Conservation (phyloP, 2,888 invertebrate genomes). For the Antitype chi region DNA sequence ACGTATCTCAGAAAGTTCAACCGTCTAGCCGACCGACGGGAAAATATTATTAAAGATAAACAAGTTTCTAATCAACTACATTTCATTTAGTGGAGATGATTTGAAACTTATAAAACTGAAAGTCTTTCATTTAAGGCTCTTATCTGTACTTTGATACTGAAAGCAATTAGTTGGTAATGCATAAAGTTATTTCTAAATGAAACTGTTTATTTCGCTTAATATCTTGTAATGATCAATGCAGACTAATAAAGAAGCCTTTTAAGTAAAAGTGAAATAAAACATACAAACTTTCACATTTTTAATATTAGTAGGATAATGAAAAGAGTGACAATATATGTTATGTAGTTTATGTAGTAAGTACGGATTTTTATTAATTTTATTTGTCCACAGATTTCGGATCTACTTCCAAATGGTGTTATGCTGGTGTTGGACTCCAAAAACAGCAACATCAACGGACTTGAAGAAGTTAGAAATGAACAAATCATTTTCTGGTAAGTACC, state of each 20-base stretch:
- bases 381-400: slow-evolving; percentile 91
- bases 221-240: not conserved
- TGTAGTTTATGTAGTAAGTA: not conserved
- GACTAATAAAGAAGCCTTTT: not conserved
- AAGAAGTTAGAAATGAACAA: slow-evolving; percentile 86
- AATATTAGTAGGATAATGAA: too few species aligned
- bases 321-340: too few species aligned
- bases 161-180: slow-evolving; percentile 3
- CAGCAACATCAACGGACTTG: slow-evolving; percentile 79
- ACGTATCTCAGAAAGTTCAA: slow-evolving; percentile 10
- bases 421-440: slow-evolving; percentile 87
- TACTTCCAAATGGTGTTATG: slow-evolving; percentile 93
- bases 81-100: slow-evolving; percentile 8
- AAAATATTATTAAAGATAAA: slow-evolving; percentile 6
- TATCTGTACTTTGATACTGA: slow-evolving; percentile 13
- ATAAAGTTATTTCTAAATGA: slow-evolving; percentile 12
- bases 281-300: too few species aligned
- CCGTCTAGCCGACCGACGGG: not conserved
- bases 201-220: slow-evolving; percentile 6
- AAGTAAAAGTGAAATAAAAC: too few species aligned
- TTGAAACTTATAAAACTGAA: not conserved
- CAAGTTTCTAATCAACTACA: slow-evolving; percentile 2
- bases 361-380: not conserved
- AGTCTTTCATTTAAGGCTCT: not conserved
- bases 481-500: slow-evolving; percentile 84